Base-by-base conservation (phyloP, 2,888 invertebrate species). In the Hypercompe scribonia region DNA sequence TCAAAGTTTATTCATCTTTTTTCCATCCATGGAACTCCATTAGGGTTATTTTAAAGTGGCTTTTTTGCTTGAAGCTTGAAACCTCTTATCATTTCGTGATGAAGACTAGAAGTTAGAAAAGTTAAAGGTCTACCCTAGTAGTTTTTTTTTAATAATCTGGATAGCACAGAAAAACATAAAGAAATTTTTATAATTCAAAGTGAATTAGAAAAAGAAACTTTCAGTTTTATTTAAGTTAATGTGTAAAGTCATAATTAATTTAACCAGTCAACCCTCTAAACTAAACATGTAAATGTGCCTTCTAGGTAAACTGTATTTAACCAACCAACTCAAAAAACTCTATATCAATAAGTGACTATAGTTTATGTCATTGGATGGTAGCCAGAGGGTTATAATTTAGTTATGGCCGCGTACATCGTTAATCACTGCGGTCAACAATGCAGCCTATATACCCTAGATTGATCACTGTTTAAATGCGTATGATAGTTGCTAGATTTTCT, bases 321-420 rank as follows among this genome's bases (percentile, higher is more conserved):
- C 13, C 36, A 65, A 65, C 68, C 73, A 36, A 75, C 66, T 72
- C 63, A 61, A 46, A 58, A 78, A 77, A 46, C 39, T 70, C 42
- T 46, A 65, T 68, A 74, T 77, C 66, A 75, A 75, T 77, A 67
- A 74, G 74, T 65, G 68, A 65, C 58, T 77, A 63, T 70, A 79
- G 80, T 81, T 75, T 75, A 76, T 73, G 69, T 78, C 71, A 84
- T 71, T 84, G 81, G 79, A 77, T 67, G 73, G 39, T 61, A n/a
- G 77, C 82, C 84, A 82, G 78, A 72, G 78, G 81, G 73, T 79
- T 77, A 84, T 83, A 82, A 83, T 84, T 82, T 78, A 79, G 82
- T 83, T 82, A 83, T 84, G 71, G 68, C 74, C 65, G 75, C 75
- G 75, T 74, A 73, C 74, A 78, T 77, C 77, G 84, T 83, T 83